These are phyloP conservation scores for Alces alces DNA, from an alignment of 2,113 vertebrate genomes.

Conservation along the genomic window DNA sequence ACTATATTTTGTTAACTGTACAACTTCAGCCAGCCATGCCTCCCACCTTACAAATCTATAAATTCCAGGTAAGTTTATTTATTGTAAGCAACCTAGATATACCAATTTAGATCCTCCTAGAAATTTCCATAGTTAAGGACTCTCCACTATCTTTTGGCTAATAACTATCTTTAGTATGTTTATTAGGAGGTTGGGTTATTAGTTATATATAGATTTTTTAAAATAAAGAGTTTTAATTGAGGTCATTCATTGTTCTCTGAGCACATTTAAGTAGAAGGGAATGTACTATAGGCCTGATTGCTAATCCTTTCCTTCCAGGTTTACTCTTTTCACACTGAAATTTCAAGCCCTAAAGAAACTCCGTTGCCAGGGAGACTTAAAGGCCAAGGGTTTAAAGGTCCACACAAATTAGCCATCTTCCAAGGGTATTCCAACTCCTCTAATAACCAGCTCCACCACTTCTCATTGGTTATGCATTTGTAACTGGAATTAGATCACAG, in stretches of 20 bases:
- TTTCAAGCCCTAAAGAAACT: background rate
- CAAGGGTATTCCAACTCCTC: background rate
- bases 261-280: background rate
- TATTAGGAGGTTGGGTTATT: background rate
- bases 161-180: background rate
- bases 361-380: background rate
- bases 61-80: background rate
- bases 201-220: background rate
- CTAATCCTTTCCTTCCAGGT: background rate
- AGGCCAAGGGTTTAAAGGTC: background rate
- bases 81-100: background rate
- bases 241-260: background rate
- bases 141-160: background rate
- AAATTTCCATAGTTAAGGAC: background rate
- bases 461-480: background rate
- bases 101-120: background rate
- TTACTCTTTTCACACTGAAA: background rate
- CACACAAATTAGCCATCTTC: background rate
- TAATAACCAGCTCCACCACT: background rate
- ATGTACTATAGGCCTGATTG: background rate
- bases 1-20: background rate
- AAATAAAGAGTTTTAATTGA: background rate
- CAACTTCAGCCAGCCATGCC: background rate
- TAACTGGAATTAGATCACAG: background rate
- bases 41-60: background rate